These are phyloP conservation scores for Odocoileus virginianus DNA, from an alignment of 2,113 vertebrate genomes.

Conservation along the genomic window DNA sequence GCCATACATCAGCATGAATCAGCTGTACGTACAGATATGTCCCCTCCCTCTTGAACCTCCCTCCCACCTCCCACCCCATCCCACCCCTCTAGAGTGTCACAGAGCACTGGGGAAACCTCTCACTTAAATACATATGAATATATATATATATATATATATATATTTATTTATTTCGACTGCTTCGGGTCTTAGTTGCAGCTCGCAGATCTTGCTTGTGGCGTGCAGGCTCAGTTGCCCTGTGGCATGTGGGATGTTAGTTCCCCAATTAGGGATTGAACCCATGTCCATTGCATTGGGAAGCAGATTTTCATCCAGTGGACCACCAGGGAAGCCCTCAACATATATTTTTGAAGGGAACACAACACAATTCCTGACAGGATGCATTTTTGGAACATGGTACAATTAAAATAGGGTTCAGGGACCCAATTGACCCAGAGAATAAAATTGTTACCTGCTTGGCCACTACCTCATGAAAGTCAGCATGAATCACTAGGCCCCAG, in stretches of 20 bases:
- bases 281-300: not conserved
- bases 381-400: not conserved
- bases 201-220: not conserved
- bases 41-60: not conserved
- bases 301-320: not conserved
- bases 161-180: not conserved
- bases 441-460: not conserved
- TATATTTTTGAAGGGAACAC: not conserved
- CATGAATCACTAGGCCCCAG: not conserved
- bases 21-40: not conserved
- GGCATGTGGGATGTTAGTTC: not conserved
- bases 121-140: not conserved
- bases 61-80: not conserved
- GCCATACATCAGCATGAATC: not conserved
- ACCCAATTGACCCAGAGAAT: not conserved
- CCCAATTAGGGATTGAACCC: accelerated
- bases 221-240: not conserved
- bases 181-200: not conserved
- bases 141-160: not conserved
- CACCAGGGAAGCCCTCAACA: not conserved
- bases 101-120: not conserved
- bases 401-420: not conserved
- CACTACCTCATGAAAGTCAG: not conserved
- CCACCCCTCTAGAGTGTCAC: not conserved
- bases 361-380: not conserved